Evolutionary conservation across 2,113 vertebrate species (phyloP), one percentile per base, ranked within the genome.

Genomic region (Eudyptes chrysolophus): DNA sequence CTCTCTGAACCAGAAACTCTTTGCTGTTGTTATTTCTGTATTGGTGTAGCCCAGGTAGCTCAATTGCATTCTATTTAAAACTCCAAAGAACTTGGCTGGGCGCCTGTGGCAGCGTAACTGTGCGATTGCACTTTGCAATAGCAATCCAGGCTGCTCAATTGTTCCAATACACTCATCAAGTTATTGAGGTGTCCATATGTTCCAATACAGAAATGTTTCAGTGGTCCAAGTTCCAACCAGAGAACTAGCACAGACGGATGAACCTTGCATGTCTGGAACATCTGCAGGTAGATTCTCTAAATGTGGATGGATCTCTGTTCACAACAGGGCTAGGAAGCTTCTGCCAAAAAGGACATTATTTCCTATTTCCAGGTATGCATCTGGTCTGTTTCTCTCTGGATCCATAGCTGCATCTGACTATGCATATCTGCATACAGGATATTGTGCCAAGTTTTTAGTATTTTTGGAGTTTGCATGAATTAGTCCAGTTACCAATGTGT

Each of bases 31-130:
- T 72, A 76, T 42, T 88, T 74, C 76, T 86, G 22, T 62, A 11
- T 22, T 9, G 2, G 27, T 18, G 5, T 9, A 66, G 17, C 29
- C 22, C 46, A 51, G 32, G 72, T 38, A 54, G 38, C 52, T 86
- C 49, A 30, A 17, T 0, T 36, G 1, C 29, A 38, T 38, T 36
- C 17, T 71, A 38, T 58, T 75, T 68, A 48, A 70, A 90, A 48
- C 36, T 19, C 51, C 46, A 42, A 15, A 87, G 29, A 40, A 17
- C 32, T 40, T 68, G n/a, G 32, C 38, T 65, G 42, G 34, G 34
- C 2, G 0, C 2, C 40, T 70, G 21, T 32, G 34, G 49, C n/a
- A 81, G 26, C 1, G 0, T 16, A 38, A 25, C 6, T 9, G 4
- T 25, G 22, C 0, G 5, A n/a, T 3, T 87, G 78, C 36, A 24